phyloP scores from a whole-genome alignment of 2,113 vertebrate genomes.

The Alligator sinensis region DNA sequence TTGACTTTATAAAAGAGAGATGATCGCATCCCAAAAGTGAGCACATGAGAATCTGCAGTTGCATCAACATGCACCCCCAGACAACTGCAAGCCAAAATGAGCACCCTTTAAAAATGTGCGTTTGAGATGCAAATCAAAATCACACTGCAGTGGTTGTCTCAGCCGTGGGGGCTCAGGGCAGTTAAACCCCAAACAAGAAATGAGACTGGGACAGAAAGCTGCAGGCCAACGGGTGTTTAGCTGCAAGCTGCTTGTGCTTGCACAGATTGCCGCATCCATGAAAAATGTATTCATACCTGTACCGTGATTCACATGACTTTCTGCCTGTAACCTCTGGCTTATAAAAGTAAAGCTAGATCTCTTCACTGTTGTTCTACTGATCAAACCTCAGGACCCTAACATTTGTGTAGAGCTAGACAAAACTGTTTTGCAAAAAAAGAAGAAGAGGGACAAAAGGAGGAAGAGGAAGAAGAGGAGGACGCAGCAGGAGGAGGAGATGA shows the following conservation, averaged over 20 bases:
- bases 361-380: slow-evolving; percentile 18
- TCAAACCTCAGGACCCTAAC: not conserved
- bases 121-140: slow-evolving; percentile 66
- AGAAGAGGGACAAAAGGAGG: not conserved
- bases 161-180: slow-evolving; percentile 64
- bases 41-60: not conserved
- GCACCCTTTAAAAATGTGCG: slow-evolving; percentile 39
- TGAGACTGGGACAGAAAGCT: slow-evolving; percentile 64
- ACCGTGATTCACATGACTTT: slow-evolving; percentile 57
- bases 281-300: slow-evolving; percentile 62
- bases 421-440: not conserved
- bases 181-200: slow-evolving; percentile 62
- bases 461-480: not conserved
- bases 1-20: not conserved
- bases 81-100: slow-evolving; percentile 53
- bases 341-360: slow-evolving; percentile 14
- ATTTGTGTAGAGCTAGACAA: not conserved
- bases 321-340: slow-evolving; percentile 67
- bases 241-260: slow-evolving; percentile 69
- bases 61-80: slow-evolving; percentile 14
- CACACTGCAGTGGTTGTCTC: slow-evolving; percentile 45
- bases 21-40: not conserved
- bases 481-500: too few species aligned
- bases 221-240: slow-evolving; percentile 70
- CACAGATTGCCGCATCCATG: slow-evolving; percentile 63